Base-by-base conservation (phyloP, 2,113 vertebrate species). In the Rhadina sibilatrix region DNA sequence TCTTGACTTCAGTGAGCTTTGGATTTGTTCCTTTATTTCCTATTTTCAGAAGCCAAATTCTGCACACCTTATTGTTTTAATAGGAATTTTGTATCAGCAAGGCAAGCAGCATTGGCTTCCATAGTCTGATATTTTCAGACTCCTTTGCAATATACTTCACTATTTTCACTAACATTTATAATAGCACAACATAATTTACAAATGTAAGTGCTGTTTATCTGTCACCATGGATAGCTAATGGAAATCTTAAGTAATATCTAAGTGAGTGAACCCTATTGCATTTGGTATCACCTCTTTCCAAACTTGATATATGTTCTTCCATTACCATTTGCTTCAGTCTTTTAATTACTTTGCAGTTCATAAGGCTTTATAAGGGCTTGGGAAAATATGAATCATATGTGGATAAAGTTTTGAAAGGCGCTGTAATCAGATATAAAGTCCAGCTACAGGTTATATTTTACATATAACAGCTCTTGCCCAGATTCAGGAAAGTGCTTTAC, bases 41-140 rank as follows among this genome's bases (percentile, higher is more conserved):
- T 87, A 84, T 69, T 89, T 71, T 37, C 81, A 91, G 83, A 69
- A 91, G 94, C 96, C 91, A 96, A 94, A 87, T 84, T 92, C 81
- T 92, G 93, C 65, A 54, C 95, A 97, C 94, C 95, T 96, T 94
- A 87, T 82, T 91, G 87, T 93, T 96, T 87, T 79, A 97, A 93
- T 81, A 47, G 52, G 68, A 76, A 64, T 92, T 95, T 91, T 84
- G 37, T 82, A 49, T 79, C 77, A 91, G 61, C 22, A 87, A 78
- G 35, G 40, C 65, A 54, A 92, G 81, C n/a, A 37, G 20, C 22
- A 11, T 22, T 89, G 83, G 35, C 47, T 90, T 94, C 44, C 25
- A 25, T 23, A 52, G 13, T 38, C 80, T 71, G 64, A 24, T 81
- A 69, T 82, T 91, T 96, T 92, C 28, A 2, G 49, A 53, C 31